Conservation (phyloP, 2,888 invertebrate species). For the Polyommatus iphigenia region DNA sequence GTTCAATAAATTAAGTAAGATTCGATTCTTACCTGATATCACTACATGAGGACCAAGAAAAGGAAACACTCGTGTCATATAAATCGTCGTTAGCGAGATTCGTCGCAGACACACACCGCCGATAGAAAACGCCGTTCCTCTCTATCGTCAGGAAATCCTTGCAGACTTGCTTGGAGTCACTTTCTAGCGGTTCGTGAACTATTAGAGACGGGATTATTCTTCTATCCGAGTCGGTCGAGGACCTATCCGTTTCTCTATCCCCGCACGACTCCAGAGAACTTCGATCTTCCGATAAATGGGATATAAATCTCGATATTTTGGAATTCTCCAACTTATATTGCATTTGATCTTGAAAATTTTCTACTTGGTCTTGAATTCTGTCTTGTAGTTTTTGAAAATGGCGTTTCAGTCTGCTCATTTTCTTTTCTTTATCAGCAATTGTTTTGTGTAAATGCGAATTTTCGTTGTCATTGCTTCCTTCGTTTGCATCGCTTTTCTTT, state of each 20-base stretch:
- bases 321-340: constrained; percentile 64
- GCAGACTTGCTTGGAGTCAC: constrained; percentile 51
- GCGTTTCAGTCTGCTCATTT: constrained; percentile 63
- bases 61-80: constrained; percentile 60
- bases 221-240: constrained; percentile 48
- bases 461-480: not conserved
- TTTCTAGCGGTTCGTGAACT: constrained; percentile 54
- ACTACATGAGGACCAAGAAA: constrained; percentile 59
- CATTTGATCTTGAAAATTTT: constrained; percentile 69
- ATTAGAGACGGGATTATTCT: constrained; percentile 60
- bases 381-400: constrained; percentile 63
- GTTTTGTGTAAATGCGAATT: not conserved
- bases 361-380: constrained; percentile 68
- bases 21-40: constrained; percentile 60
- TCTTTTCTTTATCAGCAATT: constrained; percentile 63
- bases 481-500: not conserved
- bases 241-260: constrained; percentile 45
- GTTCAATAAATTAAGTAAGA: too few relatives aligned
- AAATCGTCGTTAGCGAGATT: constrained; percentile 56
- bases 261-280: constrained; percentile 53
- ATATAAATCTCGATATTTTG: constrained; percentile 57
- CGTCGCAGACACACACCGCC: constrained; percentile 58
- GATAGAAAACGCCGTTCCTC: constrained; percentile 55
- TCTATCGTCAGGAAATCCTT: constrained; percentile 61
- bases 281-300: constrained; percentile 63